Base-by-base conservation (phyloP, 1,140 invertebrate species). In the Anoplolepis gracilipes region DNA sequence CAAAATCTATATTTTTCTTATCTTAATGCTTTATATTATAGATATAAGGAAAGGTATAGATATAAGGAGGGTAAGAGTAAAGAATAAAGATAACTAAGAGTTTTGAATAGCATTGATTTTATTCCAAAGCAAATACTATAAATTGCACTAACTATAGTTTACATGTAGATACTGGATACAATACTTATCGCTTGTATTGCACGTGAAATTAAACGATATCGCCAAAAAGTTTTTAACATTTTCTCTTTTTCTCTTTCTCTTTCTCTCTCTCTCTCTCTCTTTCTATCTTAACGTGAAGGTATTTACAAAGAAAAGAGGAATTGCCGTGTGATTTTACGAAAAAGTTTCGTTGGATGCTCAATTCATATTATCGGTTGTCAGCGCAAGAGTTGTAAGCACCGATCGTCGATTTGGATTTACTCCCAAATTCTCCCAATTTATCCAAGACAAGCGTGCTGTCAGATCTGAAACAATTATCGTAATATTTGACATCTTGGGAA, bases 341-440 rank as follows among this genome's bases (percentile, higher is more conserved):
- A 28, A 19, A 19, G 13, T 16, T 22, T 78, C 33, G 33, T 62
- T 36, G 30, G 53, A 76, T 76, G 67, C 2, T 94, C 93, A 96
- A 85, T 96, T 96, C 91, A 97, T 95, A 87, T 96, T 97, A 86
- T 98, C 98, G 1, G 97, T 96, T 49, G 97, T 97, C 2, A 98
- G 94, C 0, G 97, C 97, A 2, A 98, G 94, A 0, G 98, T 97
- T 1, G 97, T 98, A 0, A 98, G 94, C 2, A 98, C 96, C 22
- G 97, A 98, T 85, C 98, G 95, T 59, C 98, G 95, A 85, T 97
- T 97, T 8, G 98, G 98, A 93, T 98, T 98, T 0, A 99, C 98
- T 0, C 99, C 99, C 0, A 99, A 96, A 93, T 99, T 99, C 93
- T 99, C 98, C 99, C 99, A 99, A 92, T 99, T 99, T 81, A 99